Evolutionary conservation across 2,113 vertebrate species (phyloP).

Genomic region (Sinocyclocheilus grahami): DNA sequence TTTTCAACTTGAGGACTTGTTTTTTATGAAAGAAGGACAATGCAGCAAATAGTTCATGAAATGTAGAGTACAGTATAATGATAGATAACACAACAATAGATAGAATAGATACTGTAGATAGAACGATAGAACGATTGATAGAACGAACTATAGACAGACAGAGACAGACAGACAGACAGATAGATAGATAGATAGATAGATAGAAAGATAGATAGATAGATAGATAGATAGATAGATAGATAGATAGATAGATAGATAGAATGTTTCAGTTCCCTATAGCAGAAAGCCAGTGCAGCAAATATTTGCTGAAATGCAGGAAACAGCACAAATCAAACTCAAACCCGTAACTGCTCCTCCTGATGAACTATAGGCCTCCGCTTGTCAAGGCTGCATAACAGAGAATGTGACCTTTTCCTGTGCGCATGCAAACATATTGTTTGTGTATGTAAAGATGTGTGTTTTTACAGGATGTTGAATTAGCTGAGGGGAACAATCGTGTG

Average conservation of each 20-base stretch:
- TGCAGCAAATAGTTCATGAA: neutral
- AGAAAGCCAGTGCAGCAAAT: neutral
- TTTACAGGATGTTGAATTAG: conserved; percentile 21
- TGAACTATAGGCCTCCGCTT: conserved; percentile 14
- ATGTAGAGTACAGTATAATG: neutral
- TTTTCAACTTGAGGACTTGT: neutral
- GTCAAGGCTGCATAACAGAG: conserved; percentile 21
- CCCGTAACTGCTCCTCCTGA: conserved; percentile 5
- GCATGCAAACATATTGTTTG: conserved; percentile 27
- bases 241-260: neutral
- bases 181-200: too few species aligned
- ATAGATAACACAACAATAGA: too few species aligned
- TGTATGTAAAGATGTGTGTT: conserved; percentile 28
- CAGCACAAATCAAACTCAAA: neutral
- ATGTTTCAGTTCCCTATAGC: neutral
- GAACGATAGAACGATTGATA: too few species aligned
- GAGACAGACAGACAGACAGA: too few species aligned
- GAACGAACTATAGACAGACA: too few species aligned
- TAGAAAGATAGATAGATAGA: too few species aligned
- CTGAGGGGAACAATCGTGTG: neutral
- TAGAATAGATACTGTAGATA: too few species aligned
- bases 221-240: neutral
- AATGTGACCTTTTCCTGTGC: conserved; percentile 44
- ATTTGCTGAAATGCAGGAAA: neutral
- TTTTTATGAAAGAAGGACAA: neutral